Evolutionary conservation across 1,140 invertebrate genomes (phyloP).

Genomic region (Centruroides vittatus): DNA sequence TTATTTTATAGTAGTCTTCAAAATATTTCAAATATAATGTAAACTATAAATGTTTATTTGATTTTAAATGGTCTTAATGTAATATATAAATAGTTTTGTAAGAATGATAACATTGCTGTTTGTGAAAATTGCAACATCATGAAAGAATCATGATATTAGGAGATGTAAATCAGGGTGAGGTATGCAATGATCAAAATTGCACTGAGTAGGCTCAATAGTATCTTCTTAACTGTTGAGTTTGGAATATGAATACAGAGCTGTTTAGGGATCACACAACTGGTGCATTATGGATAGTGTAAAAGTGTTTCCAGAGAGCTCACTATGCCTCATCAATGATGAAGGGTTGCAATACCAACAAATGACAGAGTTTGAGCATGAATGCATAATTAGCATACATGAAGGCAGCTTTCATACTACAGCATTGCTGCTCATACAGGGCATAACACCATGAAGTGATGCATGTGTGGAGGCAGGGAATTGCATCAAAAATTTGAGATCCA

Average conservation of each 20-base stretch:
- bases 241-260: not conserved
- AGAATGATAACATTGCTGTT: not conserved
- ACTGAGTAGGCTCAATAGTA: not conserved
- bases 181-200: conserved; percentile 1
- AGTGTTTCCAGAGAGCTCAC: not conserved
- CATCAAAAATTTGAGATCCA: not conserved
- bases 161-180: not conserved
- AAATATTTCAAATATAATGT: too few relatives aligned
- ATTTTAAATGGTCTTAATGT: too few relatives aligned
- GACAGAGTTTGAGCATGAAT: not conserved
- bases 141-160: not conserved
- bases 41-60: too few relatives aligned
- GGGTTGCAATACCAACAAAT: not conserved
- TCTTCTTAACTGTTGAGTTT: not conserved
- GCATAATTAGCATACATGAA: not conserved
- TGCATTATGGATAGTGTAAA: not conserved
- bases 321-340: not conserved
- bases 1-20: too few relatives aligned
- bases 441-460: too few relatives aligned
- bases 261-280: not conserved
- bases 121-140: conserved; percentile 4
- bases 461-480: not conserved
- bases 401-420: conserved; percentile 5
- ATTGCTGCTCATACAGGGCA: not conserved
- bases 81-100: too few relatives aligned